These are phyloP conservation scores for Orthosia cruda DNA, from an alignment of 2,888 invertebrate genomes.

Conservation along the genomic window DNA sequence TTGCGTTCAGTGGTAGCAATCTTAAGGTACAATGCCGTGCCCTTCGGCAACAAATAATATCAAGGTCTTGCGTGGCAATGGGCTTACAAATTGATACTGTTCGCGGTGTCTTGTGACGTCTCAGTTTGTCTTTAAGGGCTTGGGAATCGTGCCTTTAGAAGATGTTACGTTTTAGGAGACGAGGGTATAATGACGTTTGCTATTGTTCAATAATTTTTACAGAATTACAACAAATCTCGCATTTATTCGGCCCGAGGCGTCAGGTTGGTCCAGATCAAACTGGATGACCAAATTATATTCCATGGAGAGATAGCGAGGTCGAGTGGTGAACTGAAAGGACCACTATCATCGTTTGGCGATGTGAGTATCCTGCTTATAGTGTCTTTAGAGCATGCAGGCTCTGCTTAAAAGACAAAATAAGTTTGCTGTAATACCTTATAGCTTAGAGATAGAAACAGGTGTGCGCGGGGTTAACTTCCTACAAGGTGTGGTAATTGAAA, in stretches of 20 bases:
- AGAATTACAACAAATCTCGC: constrained; percentile 98
- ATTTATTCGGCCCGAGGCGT: constrained; percentile 96
- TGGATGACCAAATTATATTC: constrained; percentile 94
- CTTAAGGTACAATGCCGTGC: background rate
- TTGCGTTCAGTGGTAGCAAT: background rate
- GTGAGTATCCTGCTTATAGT: constrained; percentile 84
- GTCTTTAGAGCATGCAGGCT: background rate
- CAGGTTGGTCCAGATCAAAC: constrained; percentile 93
- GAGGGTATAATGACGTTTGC: background rate
- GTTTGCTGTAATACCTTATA: background rate
- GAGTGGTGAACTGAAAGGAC: constrained; percentile 94
- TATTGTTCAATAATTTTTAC: constrained; percentile 61
- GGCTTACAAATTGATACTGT: background rate
- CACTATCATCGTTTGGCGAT: constrained; percentile 94
- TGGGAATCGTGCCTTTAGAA: background rate
- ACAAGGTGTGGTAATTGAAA: background rate
- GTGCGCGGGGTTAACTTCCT: background rate
- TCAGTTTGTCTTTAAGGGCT: background rate
- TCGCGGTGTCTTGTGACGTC: background rate
- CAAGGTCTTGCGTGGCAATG: background rate
- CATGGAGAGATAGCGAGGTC: constrained; percentile 96
- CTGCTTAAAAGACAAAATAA: background rate
- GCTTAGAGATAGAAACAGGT: background rate
- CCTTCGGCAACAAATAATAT: background rate
- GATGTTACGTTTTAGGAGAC: no score